These are phyloP conservation scores for Gisinianus flammeolus DNA, from an alignment of 2,888 invertebrate genomes.

Conservation along the genomic window DNA sequence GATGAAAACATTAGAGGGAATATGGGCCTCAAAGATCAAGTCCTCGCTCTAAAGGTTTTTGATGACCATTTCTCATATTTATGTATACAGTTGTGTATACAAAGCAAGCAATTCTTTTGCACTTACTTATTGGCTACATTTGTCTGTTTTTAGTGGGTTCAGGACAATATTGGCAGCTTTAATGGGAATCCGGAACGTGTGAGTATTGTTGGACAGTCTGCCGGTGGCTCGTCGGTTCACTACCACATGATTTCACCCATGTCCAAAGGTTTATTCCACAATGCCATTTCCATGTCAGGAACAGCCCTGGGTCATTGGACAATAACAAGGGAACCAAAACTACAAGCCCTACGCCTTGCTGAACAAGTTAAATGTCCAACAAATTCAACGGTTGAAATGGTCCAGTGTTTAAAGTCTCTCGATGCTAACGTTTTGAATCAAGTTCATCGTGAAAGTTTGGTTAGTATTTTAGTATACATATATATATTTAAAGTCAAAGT, in stretches of 20 bases:
- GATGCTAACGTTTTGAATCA: slow-evolving; percentile 41
- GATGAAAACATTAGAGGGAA: slow-evolving; percentile 25
- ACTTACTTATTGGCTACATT: too few relatives aligned
- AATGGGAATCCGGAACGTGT: not conserved
- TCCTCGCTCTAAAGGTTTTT: too few relatives aligned
- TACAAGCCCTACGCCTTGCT: slow-evolving; percentile 49
- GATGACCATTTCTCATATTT: too few relatives aligned
- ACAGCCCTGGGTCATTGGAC: slow-evolving; percentile 53
- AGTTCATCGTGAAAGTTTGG: slow-evolving; percentile 42
- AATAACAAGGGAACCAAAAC: slow-evolving; percentile 45
- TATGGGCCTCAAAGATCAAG: slow-evolving; percentile 33
- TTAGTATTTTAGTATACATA: not conserved
- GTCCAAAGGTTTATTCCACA: slow-evolving; percentile 47
- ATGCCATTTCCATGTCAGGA: slow-evolving; percentile 51
- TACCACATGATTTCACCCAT: slow-evolving; percentile 33
- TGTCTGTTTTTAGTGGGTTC: slow-evolving; percentile 33
- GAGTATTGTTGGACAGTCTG: slow-evolving; percentile 22
- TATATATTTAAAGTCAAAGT: too few relatives aligned
- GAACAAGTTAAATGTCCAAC: slow-evolving; percentile 51
- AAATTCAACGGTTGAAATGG: slow-evolving; percentile 39
- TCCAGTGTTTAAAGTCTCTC: slow-evolving; percentile 43
- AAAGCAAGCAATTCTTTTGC: not conserved
- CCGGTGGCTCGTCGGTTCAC: slow-evolving; percentile 19
- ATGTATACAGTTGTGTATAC: too few relatives aligned
- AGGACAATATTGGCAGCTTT: slow-evolving; percentile 5